Base-by-base conservation (phyloP, 2,888 invertebrate species). In the Ophraella communa region DNA sequence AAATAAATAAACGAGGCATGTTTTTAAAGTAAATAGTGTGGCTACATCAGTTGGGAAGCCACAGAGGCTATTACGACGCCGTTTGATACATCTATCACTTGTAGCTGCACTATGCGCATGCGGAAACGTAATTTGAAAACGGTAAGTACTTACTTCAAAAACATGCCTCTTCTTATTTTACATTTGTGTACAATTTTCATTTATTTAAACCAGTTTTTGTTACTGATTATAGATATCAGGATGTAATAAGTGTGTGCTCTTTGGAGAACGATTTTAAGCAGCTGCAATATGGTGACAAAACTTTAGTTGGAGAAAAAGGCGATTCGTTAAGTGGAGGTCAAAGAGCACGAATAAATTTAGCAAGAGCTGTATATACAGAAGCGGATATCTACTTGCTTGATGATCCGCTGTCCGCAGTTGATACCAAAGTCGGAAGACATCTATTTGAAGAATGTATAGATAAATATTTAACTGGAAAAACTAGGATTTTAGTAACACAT, bases 401-500 rank as follows among this genome's bases (percentile, higher is more conserved):
- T 77, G 93, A 93, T 81, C 93, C 93, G 0, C 80, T 93, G 1
- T 90, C 91, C 66, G 92, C 93, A 0, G 93, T 93, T 0, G 93
- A 94, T 79, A 85, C 91, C 0, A 88, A 89, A 66, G 93, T 93
- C 10, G 89, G 90, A 0, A 86, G 88, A 66, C 89, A 91, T 78
- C 81, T 94, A 5, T 92, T 92, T 75, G 87, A 92, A 53, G 86
- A 91, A 80, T 93, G 92, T 53, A 88, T 92, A 59, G 82, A 82
- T 11, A 83, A 84, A 3, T 82, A 84, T 64, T 75, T 86, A 66
- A 80, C 83, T 8, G 82, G 88, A 64, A 87, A 90, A 77, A 91
- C 92, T 0, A 84, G 91, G 35, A 87, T 94, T 69, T 85, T 95
- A n/a, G 91, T 93, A 64, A 95, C 95, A 0, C 94, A 95, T 81